phyloP scores from a whole-genome alignment of 2,797 vertebrate genomes.

The Gymnoscopelus microlampas region DNA sequence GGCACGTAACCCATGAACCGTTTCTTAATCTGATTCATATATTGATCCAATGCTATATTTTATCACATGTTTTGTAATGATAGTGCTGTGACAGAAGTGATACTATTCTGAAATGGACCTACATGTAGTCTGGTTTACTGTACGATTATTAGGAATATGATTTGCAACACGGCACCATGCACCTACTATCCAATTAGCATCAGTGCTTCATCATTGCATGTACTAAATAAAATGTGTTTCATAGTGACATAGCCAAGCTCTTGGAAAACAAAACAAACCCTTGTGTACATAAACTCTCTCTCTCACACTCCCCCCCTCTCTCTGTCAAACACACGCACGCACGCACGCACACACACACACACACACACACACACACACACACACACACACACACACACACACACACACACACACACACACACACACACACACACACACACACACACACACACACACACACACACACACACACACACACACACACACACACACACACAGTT shows the following conservation, averaged over 20 bases:
- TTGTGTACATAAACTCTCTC: conserved; percentile 55
- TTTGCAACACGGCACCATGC: conserved; percentile 56
- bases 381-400: conserved; percentile 6
- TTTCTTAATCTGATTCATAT: conserved; percentile 75
- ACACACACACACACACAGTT: conserved; percentile 12
- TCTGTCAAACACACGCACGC: too few species aligned
- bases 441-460: not conserved
- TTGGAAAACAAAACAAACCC: conserved; percentile 64
- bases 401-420: conserved; percentile 14
- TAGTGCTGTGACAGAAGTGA: conserved; percentile 39
- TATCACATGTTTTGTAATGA: conserved; percentile 63
- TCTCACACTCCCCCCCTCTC: conserved; percentile 22
- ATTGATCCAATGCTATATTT: conserved; percentile 70
- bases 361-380: not conserved
- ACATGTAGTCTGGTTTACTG: conserved; percentile 50
- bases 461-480: not conserved
- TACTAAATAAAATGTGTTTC: conserved; percentile 71
- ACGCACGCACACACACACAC: not conserved
- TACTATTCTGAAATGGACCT: conserved; percentile 35
- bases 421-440: not conserved
- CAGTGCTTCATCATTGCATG: conserved; percentile 57
- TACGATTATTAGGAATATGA: conserved; percentile 37
- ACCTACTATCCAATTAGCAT: conserved; percentile 69
- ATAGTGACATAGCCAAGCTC: conserved; percentile 47
- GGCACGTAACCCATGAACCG: conserved; percentile 53